phyloP scores from a whole-genome alignment of 2,797 vertebrate genomes.

The Microctenopoma lineatum region DNA sequence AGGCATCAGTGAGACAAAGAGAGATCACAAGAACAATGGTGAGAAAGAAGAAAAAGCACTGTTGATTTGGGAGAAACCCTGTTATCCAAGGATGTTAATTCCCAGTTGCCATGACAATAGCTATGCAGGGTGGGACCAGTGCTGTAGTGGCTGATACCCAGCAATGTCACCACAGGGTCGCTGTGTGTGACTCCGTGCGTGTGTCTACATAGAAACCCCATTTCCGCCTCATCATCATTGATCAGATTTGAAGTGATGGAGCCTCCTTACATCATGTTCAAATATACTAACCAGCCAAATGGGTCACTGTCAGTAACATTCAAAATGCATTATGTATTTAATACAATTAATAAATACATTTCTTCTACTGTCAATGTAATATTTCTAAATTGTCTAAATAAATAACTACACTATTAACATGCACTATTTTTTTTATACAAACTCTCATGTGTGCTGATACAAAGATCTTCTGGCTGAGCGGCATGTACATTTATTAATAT shows the following conservation, averaged over 20 bases:
- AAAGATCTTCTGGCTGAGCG: slow-evolving; percentile 1
- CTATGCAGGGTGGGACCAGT: slow-evolving; percentile 25
- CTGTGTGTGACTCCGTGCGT: slow-evolving; percentile 1
- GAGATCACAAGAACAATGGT: slow-evolving; percentile 33
- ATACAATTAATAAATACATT: neutral
- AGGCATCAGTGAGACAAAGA: neutral
- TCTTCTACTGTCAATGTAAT: neutral
- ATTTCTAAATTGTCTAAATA: slow-evolving; percentile 10
- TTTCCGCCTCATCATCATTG: slow-evolving; percentile 10
- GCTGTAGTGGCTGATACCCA: slow-evolving; percentile 16
- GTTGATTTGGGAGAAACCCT: slow-evolving; percentile 42
- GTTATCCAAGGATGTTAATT: slow-evolving; percentile 64
- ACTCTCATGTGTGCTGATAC: slow-evolving; percentile 9
- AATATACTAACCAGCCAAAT: neutral
- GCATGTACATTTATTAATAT: slow-evolving; percentile 21
- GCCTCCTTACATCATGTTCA: neutral
- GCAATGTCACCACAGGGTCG: slow-evolving; percentile 37
- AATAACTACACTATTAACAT: neutral
- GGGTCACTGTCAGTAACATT: neutral
- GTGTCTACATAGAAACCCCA: slow-evolving; percentile 1
- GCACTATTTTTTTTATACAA: neutral
- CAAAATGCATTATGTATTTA: slow-evolving; percentile 11
- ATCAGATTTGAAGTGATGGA: neutral
- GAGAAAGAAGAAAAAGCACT: slow-evolving; percentile 29
- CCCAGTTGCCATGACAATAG: slow-evolving; percentile 74